Base-by-base conservation (phyloP, 2,888 invertebrate species). In the Leptinotarsa rubiginosa region DNA sequence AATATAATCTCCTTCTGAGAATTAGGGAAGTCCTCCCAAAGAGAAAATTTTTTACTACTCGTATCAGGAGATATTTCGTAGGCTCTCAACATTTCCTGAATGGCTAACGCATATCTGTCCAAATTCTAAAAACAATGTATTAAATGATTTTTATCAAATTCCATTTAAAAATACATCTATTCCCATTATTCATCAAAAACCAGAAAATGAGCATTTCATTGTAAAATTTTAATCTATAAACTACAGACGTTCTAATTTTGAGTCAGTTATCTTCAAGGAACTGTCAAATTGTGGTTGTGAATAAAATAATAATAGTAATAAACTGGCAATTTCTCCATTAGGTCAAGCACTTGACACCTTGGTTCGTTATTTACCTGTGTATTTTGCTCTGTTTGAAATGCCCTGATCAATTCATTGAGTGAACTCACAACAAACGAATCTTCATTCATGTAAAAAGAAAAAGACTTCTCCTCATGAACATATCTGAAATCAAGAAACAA, bases 61-160 rank as follows among this genome's bases (percentile, higher is more conserved):
- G 84, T 91, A 70, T 89, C 89, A 0, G 93, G 93, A 1, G 92
- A 92, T 75, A 95, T 93, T 20, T 92, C 91, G 79, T 93, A 93
- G 1, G 91, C 90, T 82, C 93, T 93, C 64, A 95, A 87, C 78
- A 95, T 93, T 85, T 95, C 95, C 87, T 95, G 92, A 82, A 96
- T 95, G 0, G 95, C 95, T 75, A 95, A 86, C 0, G 95, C 93
- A 84, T 94, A 94, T 81, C 93, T 92, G 84, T 95, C 94, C 89
- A 95, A 93, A 80, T 93, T 93, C 90, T 92, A 41, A 41, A 41
- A 41, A 41, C 10, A 41, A 41, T 12, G 10, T 10, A 41, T 41
- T 41, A 41, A 10, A 10, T 41, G 10, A 41, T 12, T 41, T 41
- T 41, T 41, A 12, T 41, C 12, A 10, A 41, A 41, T 31, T 31